Percentiles rank a stretch among this genome's conserved stretches.
Evolutionary conservation across 2,113 vertebrate species (phyloP).

Genomic region (Bujurquina vittata): DNA sequence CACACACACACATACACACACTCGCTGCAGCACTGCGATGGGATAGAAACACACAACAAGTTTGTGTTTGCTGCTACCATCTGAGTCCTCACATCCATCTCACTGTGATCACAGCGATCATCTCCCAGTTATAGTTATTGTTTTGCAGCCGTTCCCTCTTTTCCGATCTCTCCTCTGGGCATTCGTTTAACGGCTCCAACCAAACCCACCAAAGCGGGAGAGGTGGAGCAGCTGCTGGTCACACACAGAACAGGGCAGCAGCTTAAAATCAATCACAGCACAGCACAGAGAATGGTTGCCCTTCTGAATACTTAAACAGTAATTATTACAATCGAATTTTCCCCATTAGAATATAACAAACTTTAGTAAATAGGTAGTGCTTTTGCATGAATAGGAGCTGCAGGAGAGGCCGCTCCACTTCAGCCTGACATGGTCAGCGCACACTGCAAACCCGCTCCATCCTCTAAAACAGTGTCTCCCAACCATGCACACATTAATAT

Average conservation of each 20-base stretch:
- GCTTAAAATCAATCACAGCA: neutral
- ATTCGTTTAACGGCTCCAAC: neutral
- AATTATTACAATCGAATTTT: neutral
- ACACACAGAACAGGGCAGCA: neutral
- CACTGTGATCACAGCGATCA: too few relatives aligned
- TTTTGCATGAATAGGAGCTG: neutral
- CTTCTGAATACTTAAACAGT: neutral
- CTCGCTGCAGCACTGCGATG: too few relatives aligned
- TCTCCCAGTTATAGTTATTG: neutral
- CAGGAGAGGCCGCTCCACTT: neutral
- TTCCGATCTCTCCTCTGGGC: neutral
- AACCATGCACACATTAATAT: neutral
- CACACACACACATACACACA: slow-evolving; percentile 6
- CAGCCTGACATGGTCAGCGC: neutral
- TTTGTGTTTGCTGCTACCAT: neutral
- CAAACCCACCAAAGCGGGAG: neutral
- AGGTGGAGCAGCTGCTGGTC: neutral
- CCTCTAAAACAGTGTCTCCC: neutral
- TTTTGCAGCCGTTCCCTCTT: neutral
- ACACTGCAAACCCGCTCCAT: neutral
- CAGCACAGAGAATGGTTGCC: neutral
- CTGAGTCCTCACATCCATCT: too few relatives aligned
- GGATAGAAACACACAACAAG: neutral
- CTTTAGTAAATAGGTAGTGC: neutral
- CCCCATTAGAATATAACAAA: neutral